Evolutionary conservation across 2,888 invertebrate genomes (phyloP).

Genomic region (Julus scandinavius): DNA sequence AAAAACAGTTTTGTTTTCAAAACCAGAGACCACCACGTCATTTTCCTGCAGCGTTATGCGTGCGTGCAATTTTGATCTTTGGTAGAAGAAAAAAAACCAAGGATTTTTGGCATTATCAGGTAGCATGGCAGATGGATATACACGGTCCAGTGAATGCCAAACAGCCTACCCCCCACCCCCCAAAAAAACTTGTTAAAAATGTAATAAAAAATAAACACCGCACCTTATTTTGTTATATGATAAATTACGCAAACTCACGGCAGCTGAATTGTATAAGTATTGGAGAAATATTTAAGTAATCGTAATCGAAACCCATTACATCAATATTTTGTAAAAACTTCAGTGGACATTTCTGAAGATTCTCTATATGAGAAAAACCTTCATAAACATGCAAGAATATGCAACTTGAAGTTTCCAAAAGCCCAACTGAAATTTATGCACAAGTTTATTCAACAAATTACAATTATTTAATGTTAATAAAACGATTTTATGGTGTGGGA

Average conservation of each 20-base stretch:
- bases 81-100: slow-evolving; percentile 1
- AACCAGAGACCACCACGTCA: neutral
- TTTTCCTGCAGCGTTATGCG: slow-evolving; percentile 14
- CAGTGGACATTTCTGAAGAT: neutral
- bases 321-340: neutral
- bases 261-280: neutral
- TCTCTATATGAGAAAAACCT: too few species aligned
- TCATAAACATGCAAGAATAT: too few species aligned
- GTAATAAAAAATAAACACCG: slow-evolving; percentile 24
- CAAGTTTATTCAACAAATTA: too few species aligned
- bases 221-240: slow-evolving; percentile 29
- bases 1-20: slow-evolving; percentile 20
- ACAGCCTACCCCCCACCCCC: neutral
- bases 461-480: too few species aligned
- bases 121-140: slow-evolving; percentile 43
- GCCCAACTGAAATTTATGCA: too few species aligned
- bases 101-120: slow-evolving; percentile 37
- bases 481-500: too few species aligned
- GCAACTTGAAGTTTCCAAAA: too few species aligned
- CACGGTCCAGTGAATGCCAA: slow-evolving; percentile 40
- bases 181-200: slow-evolving; percentile 15
- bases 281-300: neutral
- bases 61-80: slow-evolving; percentile 30
- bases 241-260: slow-evolving; percentile 29
- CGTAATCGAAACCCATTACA: neutral